phyloP scores from a whole-genome alignment of 2,797 vertebrate genomes.

The Pelodytes ibericus region DNA sequence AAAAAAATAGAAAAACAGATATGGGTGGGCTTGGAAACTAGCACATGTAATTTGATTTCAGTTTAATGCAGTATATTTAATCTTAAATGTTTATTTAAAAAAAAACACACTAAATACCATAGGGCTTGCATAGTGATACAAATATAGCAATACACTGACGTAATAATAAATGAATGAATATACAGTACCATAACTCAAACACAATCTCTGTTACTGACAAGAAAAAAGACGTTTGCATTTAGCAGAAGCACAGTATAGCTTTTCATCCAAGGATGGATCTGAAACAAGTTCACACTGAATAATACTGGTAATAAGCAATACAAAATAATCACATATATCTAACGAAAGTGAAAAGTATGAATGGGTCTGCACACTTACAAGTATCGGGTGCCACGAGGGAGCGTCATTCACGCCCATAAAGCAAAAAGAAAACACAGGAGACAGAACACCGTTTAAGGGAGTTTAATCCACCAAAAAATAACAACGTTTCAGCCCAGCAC shows the following conservation, averaged over 20 bases:
- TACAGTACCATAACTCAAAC: neutral
- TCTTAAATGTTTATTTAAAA: slow-evolving; percentile 10
- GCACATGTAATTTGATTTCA: neutral
- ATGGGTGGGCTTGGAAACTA: neutral
- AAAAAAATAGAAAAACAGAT: neutral
- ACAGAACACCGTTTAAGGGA: too few relatives aligned
- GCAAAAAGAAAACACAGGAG: too few relatives aligned
- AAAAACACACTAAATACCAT: neutral
- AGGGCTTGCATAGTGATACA: neutral
- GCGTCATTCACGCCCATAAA: too few relatives aligned
- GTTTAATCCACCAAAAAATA: too few relatives aligned
- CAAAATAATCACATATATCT: too few relatives aligned
- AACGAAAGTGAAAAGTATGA: too few relatives aligned
- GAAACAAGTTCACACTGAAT: too few relatives aligned
- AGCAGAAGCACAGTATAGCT: neutral
- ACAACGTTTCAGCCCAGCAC: too few relatives aligned
- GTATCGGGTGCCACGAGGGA: too few relatives aligned
- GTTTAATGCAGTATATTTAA: neutral
- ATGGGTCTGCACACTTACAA: too few relatives aligned
- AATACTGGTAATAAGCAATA: too few relatives aligned
- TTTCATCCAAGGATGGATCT: neutral
- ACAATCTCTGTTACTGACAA: neutral
- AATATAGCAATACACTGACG: neutral
- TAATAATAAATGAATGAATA: neutral
- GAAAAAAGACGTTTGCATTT: slow-evolving; percentile 3